Evolutionary conservation across 1,140 invertebrate genomes (phyloP), one percentile per base, ranked within the genome.

Genomic region (Pissodes strobi): DNA sequence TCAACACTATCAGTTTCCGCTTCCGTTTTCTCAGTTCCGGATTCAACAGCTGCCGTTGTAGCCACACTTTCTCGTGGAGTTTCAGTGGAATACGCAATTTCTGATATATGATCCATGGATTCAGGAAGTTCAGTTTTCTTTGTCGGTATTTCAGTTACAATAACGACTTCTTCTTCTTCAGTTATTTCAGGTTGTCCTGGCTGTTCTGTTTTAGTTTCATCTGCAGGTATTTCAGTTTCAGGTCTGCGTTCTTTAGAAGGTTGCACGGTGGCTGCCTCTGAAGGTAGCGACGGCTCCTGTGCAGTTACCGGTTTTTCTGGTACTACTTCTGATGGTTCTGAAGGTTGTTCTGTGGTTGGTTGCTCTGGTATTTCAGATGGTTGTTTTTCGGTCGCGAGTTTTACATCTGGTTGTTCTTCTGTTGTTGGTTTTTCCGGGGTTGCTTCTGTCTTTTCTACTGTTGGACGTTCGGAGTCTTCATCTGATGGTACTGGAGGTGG

Each of bases 111-210:
- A 45, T 70, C 58, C 57, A 64, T 59, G 18, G 67, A 66, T 56
- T 66, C 55, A 41, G 74, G 68, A 15, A 59, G 27, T 67, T 73
- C 73, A 34, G 67, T 66, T 27, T 57, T 64, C 39, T 63, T 60
- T 3, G 51, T 38, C 18, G 61, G 45, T 43, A 43, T 67, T 46
- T 69, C 67, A 22, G 69, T 71, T 34, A 72, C 27, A 37, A 68
- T 64, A 53, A 62, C 48, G 21, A 67, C 66, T 69, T 74, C 70
- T 61, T 67, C 64, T 48, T 37, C 34, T 53, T 59, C 48, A 19
- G 55, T 65, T 21, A 19, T 39, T 48, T 57, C 37, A 51, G 68
- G 46, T 25, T 62, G 73, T 17, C 39, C 18, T 34, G 21, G n/a
- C 10, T 27, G 10, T 21, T 38, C 48, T 37, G 55, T 25, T 15